A percentile compares a stretch with the other conserved stretches of the same genome.
phyloP scores from a whole-genome alignment of 2,113 vertebrate species.

The Thymallus thymallus region DNA sequence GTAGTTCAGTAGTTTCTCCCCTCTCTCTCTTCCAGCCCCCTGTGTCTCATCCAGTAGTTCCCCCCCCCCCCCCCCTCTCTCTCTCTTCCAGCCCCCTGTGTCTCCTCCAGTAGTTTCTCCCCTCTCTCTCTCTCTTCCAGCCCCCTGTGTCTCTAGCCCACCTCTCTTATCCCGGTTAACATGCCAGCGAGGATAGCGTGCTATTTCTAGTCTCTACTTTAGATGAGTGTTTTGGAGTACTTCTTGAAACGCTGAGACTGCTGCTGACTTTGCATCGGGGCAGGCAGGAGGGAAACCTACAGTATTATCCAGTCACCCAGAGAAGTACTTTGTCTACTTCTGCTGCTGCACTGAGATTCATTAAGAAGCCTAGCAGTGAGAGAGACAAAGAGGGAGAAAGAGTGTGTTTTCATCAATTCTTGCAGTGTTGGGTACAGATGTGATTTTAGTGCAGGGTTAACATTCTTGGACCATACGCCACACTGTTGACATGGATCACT shows the following conservation, averaged over 20 bases:
- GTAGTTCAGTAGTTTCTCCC: background rate
- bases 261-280: constrained; percentile 54
- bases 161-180: constrained; percentile 1
- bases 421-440: background rate
- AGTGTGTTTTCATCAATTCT: background rate
- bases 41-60: too few species aligned
- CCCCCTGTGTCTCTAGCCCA: background rate
- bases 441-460: constrained; percentile 36
- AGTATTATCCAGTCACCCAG: constrained; percentile 50
- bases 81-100: too few species aligned
- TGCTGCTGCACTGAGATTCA: constrained; percentile 40
- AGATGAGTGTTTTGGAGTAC: constrained; percentile 35
- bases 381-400: background rate
- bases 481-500: constrained; percentile 8
- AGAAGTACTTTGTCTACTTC: constrained; percentile 39
- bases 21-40: too few species aligned
- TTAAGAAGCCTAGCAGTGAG: constrained; percentile 1
- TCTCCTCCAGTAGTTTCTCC: background rate
- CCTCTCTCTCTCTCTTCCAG: background rate
- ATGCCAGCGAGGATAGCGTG: background rate
- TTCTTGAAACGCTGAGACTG: constrained; percentile 58
- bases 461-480: constrained; percentile 39
- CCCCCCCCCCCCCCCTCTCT: too few species aligned
- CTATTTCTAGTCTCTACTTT: constrained; percentile 24
- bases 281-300: constrained; percentile 32